Conservation (phyloP, 2,888 invertebrate genomes). For the Drosophila nigricruria region DNA sequence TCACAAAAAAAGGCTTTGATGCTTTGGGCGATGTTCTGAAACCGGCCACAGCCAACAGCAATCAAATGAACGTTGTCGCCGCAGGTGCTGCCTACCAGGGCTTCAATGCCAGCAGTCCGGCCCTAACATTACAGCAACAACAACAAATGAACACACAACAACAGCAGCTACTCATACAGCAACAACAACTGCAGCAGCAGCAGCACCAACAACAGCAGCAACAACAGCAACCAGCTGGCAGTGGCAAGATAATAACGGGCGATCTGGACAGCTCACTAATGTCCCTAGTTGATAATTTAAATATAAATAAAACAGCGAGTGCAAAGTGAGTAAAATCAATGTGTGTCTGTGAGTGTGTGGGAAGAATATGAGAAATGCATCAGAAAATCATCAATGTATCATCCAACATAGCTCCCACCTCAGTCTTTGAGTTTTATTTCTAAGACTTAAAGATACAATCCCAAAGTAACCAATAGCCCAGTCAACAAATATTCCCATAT, state of each 20-base stretch:
- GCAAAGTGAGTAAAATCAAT: slow-evolving; percentile 88
- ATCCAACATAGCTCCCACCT: background rate
- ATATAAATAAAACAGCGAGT: slow-evolving; percentile 91
- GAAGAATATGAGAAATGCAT: slow-evolving; percentile 12
- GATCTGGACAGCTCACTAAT: slow-evolving; percentile 97
- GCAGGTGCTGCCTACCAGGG: slow-evolving; percentile 80
- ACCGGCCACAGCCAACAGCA: slow-evolving; percentile 86
- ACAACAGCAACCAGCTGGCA: slow-evolving; percentile 85
- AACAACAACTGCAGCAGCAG: slow-evolving; percentile 65
- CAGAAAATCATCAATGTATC: slow-evolving; percentile 9
- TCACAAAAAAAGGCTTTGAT: slow-evolving; percentile 88
- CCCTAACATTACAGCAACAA: slow-evolving; percentile 70
- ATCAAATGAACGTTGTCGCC: slow-evolving; percentile 84
- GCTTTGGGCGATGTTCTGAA: slow-evolving; percentile 90
- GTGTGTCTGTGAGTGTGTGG: slow-evolving; percentile 28
- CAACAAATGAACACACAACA: slow-evolving; percentile 77
- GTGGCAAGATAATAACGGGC: slow-evolving; percentile 93
- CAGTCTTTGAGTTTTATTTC: background rate
- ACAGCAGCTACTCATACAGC: slow-evolving; percentile 66
- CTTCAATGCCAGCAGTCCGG: slow-evolving; percentile 56
- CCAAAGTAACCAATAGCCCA: background rate
- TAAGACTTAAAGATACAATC: background rate
- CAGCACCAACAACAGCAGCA: slow-evolving; percentile 69
- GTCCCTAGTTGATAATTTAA: slow-evolving; percentile 96
- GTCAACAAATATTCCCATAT: background rate